These are phyloP conservation scores for Choreutis nemorana DNA, from an alignment of 2,888 invertebrate genomes.

Conservation along the genomic window DNA sequence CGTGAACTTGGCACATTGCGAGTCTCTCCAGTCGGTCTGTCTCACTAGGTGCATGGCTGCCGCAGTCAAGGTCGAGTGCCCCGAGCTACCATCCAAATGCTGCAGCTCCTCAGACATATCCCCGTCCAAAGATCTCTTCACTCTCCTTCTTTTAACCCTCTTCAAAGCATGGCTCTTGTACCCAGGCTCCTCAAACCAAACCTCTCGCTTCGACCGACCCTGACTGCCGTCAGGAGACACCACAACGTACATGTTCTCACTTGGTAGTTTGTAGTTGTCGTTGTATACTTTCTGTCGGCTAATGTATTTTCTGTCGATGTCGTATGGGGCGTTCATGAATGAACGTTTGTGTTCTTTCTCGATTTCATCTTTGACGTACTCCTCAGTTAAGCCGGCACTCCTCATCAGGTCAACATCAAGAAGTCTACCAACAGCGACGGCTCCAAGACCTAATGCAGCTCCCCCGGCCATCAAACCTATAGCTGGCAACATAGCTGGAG, in stretches of 20 bases:
- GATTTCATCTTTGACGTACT: constrained; percentile 39
- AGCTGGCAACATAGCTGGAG: constrained; percentile 75
- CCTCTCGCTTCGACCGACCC: constrained; percentile 39
- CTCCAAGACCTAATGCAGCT: constrained; percentile 82
- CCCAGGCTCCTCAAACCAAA: constrained; percentile 27
- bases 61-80: constrained; percentile 35
- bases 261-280: constrained; percentile 62
- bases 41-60: constrained; percentile 54
- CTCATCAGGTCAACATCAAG: constrained; percentile 71
- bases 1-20: constrained; percentile 78
- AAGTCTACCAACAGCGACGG: constrained; percentile 78
- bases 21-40: constrained; percentile 74
- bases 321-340: constrained; percentile 40
- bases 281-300: constrained; percentile 49
- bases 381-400: constrained; percentile 48
- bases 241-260: constrained; percentile 59
- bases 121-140: constrained; percentile 36
- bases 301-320: constrained; percentile 47
- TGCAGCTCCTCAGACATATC: constrained; percentile 53
- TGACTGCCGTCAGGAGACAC: constrained; percentile 49
- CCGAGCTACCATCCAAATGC: constrained; percentile 28
- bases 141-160: constrained; percentile 32
- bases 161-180: constrained; percentile 22
- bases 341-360: constrained; percentile 68
- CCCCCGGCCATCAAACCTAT: constrained; percentile 83